phyloP scores from a whole-genome alignment of 2,797 vertebrate genomes.

The Helicolenus hilgendorfi region DNA sequence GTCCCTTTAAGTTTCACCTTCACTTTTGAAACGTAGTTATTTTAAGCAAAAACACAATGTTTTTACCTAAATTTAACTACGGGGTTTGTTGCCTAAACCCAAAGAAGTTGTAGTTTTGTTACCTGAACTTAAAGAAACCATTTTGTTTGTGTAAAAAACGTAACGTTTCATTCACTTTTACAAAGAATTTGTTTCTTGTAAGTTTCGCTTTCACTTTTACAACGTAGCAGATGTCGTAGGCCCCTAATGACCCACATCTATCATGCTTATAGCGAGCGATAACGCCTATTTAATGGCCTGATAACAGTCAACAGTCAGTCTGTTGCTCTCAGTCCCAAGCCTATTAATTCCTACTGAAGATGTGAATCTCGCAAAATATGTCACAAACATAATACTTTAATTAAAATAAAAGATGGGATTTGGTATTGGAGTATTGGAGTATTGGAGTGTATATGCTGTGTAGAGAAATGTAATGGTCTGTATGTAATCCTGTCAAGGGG shows the following conservation, averaged over 20 bases:
- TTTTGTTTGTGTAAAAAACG: background rate
- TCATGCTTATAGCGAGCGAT: no score
- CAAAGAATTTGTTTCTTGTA: background rate
- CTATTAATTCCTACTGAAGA: no score
- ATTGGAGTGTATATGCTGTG: background rate
- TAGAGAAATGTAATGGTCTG: background rate
- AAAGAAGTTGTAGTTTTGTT: background rate
- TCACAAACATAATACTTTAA: no score
- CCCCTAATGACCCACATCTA: no score
- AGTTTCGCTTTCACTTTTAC: background rate
- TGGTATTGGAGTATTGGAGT: no score
- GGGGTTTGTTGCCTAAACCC: background rate
- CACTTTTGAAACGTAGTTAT: background rate
- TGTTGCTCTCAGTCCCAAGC: no score
- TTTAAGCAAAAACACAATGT: background rate
- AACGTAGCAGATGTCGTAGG: background rate
- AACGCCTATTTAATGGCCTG: no score
- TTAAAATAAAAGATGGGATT: no score
- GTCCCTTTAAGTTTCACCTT: no score
- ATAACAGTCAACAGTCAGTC: no score
- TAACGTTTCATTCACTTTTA: background rate
- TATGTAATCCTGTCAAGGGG: constrained; percentile 69
- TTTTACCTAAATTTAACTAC: background rate
- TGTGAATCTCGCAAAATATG: no score
- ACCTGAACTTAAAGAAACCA: background rate